Conservation (phyloP, 2,797 vertebrate genomes). For the Cyprinella venusta region DNA sequence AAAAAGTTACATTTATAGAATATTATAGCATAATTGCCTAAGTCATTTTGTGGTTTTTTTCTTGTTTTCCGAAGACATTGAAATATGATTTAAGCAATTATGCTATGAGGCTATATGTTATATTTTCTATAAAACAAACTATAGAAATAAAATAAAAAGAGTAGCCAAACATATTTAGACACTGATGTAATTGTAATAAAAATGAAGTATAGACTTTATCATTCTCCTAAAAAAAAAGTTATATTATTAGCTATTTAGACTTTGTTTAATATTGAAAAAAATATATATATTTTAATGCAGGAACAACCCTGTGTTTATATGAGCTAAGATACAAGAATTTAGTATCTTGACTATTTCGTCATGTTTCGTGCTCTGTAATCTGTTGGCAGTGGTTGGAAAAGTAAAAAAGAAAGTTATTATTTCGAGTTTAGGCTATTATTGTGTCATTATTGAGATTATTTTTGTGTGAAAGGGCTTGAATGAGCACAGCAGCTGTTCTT, state of each 20-base stretch:
- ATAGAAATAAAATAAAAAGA: background rate
- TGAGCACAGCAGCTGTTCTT: conserved; percentile 56
- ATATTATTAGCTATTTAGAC: background rate
- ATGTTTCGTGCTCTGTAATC: background rate
- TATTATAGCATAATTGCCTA: background rate
- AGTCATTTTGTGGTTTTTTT: no score
- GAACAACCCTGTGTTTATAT: background rate
- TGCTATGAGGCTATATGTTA: no score
- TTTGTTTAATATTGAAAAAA: background rate
- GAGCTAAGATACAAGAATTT: background rate
- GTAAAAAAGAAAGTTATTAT: background rate
- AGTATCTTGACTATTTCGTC: background rate
- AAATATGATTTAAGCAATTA: no score
- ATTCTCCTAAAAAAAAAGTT: background rate
- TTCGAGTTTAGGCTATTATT: background rate
- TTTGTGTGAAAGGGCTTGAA: conserved; percentile 15
- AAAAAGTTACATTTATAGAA: background rate
- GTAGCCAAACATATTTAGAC: background rate
- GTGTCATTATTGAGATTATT: background rate
- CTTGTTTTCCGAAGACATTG: no score
- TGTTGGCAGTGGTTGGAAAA: background rate
- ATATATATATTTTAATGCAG: background rate
- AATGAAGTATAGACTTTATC: background rate
- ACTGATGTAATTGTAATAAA: background rate
- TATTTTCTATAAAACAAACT: background rate